Conservation (phyloP, 2,113 vertebrate species). For the Clinocottus analis region DNA sequence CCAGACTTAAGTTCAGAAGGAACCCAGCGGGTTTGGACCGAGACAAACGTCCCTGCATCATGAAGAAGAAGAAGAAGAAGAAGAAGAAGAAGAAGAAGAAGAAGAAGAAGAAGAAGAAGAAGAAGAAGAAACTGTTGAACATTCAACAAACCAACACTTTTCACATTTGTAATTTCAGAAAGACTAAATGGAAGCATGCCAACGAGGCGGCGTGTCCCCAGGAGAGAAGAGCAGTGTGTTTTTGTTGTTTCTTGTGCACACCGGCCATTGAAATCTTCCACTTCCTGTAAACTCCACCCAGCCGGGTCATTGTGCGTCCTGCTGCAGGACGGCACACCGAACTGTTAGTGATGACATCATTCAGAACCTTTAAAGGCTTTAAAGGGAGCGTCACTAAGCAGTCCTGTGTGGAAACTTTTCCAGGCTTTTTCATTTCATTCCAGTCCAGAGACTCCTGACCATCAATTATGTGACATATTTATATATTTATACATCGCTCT, state of each 20-base stretch:
- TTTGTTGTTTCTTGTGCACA: constrained; percentile 17
- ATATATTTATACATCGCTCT: no score
- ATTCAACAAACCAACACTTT: background rate
- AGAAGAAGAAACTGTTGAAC: background rate
- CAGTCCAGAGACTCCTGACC: background rate
- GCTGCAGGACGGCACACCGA: background rate
- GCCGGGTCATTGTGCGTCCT: constrained; percentile 7
- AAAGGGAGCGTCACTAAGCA: no score
- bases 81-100: no score
- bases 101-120: no score
- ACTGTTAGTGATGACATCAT: background rate
- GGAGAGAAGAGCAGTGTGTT: background rate
- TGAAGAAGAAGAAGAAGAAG: no score
- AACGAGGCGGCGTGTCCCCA: no score
- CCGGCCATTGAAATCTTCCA: constrained; percentile 3
- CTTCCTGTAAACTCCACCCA: constrained; percentile 26
- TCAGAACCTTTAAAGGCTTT: background rate
- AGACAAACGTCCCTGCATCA: background rate
- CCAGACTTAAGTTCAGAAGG: background rate
- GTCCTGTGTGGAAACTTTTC: no score
- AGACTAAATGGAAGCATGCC: no score
- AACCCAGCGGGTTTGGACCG: background rate
- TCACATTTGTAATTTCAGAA: background rate
- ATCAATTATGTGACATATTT: background rate
- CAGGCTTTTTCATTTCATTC: no score